Evolutionary conservation across 2,113 vertebrate species (phyloP).

Genomic region (Hippopotamus amphibius): DNA sequence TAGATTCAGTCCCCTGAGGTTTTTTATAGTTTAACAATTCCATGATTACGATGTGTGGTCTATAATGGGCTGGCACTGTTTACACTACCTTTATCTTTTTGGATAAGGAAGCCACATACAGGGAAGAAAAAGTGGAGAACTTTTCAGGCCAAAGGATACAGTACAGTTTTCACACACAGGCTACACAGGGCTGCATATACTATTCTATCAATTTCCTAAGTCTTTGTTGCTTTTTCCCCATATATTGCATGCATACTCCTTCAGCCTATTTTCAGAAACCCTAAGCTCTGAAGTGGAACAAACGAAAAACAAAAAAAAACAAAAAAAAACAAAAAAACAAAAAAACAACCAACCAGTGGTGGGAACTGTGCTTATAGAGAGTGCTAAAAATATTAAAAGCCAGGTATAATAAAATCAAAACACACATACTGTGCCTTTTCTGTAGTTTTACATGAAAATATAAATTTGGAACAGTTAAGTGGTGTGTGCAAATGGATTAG

Average conservation of each 20-base stretch:
- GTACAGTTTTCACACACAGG: not conserved
- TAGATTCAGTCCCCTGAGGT: not conserved
- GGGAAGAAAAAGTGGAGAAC: not conserved
- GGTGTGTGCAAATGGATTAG: not conserved
- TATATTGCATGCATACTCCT: not conserved
- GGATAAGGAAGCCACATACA: not conserved
- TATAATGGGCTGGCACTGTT: not conserved
- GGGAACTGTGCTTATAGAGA: not conserved
- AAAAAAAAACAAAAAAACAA: too few relatives aligned
- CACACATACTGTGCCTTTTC: not conserved
- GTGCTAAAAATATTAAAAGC: slow-evolving; percentile 14
- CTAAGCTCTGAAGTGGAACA: not conserved
- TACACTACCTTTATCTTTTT: not conserved
- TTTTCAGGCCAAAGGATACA: not conserved
- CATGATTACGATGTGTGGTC: not conserved
- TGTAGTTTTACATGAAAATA: slow-evolving; percentile 33
- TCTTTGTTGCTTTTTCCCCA: not conserved
- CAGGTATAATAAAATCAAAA: slow-evolving; percentile 30
- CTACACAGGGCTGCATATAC: not conserved
- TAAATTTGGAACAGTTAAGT: slow-evolving; percentile 49
- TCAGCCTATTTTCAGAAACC: not conserved
- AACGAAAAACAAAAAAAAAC: not conserved
- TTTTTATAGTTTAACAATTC: slow-evolving; percentile 25
- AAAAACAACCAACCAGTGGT: not conserved
- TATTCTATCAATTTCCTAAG: not conserved